Conservation (phyloP, 2,113 vertebrate species). For the Isurus oxyrinchus region DNA sequence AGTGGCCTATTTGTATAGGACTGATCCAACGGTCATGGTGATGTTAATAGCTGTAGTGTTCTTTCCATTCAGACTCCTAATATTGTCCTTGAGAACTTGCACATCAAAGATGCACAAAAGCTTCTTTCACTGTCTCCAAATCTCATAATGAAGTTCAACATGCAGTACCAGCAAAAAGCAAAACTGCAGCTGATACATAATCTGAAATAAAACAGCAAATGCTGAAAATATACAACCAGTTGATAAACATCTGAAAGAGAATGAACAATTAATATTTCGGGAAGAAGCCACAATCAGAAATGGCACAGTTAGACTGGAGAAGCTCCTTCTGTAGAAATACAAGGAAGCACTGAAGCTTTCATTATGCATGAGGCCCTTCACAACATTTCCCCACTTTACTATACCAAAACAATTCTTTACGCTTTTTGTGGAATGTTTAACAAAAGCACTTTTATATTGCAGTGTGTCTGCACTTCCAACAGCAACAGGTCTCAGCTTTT, state of each 20-base stretch:
- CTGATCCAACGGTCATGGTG: conserved; percentile 4
- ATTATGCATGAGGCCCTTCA: not conserved
- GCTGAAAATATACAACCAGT: not conserved
- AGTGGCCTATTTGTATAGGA: conserved; percentile 49
- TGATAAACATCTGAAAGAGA: not conserved
- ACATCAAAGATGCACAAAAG: conserved; percentile 49
- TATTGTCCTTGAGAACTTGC: conserved; percentile 48
- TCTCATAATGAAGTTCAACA: conserved; percentile 27
- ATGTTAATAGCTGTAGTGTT: conserved; percentile 24
- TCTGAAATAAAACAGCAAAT: not conserved
- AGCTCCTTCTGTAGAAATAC: not conserved
- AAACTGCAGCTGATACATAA: not conserved
- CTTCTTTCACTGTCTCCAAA: conserved; percentile 40
- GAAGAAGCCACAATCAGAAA: no score
- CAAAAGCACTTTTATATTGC: not conserved
- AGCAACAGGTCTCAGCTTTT: not conserved
- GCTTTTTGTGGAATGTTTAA: not conserved
- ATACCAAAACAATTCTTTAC: not conserved
- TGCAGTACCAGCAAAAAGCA: not conserved
- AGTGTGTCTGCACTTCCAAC: not conserved
- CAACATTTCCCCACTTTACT: conserved; percentile 5
- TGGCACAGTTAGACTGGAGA: not conserved
- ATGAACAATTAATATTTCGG: conserved; percentile 11
- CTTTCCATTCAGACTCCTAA: conserved; percentile 39
- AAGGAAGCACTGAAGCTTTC: not conserved